Base-by-base conservation (phyloP, 1,140 invertebrate genomes). In the Atta colombica region DNA sequence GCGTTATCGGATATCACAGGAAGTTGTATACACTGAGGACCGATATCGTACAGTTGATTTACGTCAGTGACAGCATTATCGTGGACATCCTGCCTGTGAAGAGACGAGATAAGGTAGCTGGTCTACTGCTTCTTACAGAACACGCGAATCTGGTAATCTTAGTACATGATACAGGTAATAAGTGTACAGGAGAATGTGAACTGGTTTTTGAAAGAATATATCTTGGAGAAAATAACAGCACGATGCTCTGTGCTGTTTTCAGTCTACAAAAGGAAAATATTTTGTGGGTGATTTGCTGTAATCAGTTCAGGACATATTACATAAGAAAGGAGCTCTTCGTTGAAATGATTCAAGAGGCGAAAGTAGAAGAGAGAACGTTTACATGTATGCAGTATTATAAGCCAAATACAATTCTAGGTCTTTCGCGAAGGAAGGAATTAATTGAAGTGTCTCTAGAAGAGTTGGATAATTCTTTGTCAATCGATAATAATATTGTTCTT, bases 251-350 rank as follows among this genome's bases (percentile, higher is more conserved):
- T 25, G 91, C 90, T 25, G 74, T 85, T 51, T 80, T 94, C 3
- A 87, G 77, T 58, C 3, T 31, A 49, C n/a, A 25, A 10, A 45
- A 31, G 6, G 82, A 93, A 58, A 69, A 92, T 14, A 55, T 71
- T 66, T 55, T 94, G 10, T 92, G 93, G 89, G 75, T 95, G 1
- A 66, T 94, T n/a, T 93, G 93, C 82, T 91, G 89, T 0, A 90
- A 93, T 80, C 75, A 45, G 45, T 66, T 25, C 45, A 87, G 86
- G 21, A 86, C 88, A 0, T 92, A 93, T 84, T 93, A 93, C 49
- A 75, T 77, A 18, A 82, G 14, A 87, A 93, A 92, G 61, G 71
- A 61, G 25, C 75, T 92, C 4, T 74, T 65, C 4, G 49, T n/a
- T 0, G 65, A 93, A n/a, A 45, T 61, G 7, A 3, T 78, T 25